Evolutionary conservation across 1,140 invertebrate species (phyloP).

Genomic region (Medauroidea extradentata): DNA sequence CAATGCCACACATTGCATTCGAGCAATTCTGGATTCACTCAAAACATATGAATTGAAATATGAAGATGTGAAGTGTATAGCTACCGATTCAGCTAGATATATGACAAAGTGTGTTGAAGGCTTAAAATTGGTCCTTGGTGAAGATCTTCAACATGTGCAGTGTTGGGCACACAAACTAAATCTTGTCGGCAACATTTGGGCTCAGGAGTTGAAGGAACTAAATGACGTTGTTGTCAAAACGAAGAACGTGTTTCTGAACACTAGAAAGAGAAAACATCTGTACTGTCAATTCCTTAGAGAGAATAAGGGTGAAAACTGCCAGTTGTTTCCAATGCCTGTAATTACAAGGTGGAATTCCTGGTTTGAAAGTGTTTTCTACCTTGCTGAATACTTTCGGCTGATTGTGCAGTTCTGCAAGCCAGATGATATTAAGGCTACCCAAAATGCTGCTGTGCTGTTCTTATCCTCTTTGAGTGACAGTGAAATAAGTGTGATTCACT

Average conservation of each 20-base stretch:
- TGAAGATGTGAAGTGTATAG: too few species aligned
- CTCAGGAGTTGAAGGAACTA: slow-evolving; percentile 5
- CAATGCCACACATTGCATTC: too few species aligned
- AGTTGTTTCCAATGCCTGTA: slow-evolving; percentile 7
- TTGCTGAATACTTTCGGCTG: background rate
- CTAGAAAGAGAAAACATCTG: slow-evolving; percentile 7
- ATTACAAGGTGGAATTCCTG: slow-evolving; percentile 13
- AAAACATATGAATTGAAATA: too few species aligned
- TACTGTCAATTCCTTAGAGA: slow-evolving; percentile 10
- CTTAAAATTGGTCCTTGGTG: too few species aligned
- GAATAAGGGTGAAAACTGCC: background rate
- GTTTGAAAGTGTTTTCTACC: background rate
- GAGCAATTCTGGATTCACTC: too few species aligned
- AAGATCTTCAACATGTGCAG: slow-evolving; percentile 1
- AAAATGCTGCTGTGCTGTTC: too few species aligned
- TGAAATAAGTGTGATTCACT: too few species aligned
- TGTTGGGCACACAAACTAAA: slow-evolving; percentile 14
- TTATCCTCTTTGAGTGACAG: too few species aligned
- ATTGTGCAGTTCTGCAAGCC: too few species aligned
- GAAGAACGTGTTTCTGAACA: slow-evolving; percentile 9
- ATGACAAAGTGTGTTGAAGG: too few species aligned
- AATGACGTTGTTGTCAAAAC: slow-evolving; percentile 5
- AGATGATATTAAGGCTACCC: too few species aligned
- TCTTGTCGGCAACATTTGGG: slow-evolving; percentile 4
- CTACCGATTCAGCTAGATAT: too few species aligned